Percentiles rank a stretch among this genome's conserved stretches.
Conservation (phyloP, 2,888 invertebrate genomes). For the Sinodicranocentrus sp. region DNA sequence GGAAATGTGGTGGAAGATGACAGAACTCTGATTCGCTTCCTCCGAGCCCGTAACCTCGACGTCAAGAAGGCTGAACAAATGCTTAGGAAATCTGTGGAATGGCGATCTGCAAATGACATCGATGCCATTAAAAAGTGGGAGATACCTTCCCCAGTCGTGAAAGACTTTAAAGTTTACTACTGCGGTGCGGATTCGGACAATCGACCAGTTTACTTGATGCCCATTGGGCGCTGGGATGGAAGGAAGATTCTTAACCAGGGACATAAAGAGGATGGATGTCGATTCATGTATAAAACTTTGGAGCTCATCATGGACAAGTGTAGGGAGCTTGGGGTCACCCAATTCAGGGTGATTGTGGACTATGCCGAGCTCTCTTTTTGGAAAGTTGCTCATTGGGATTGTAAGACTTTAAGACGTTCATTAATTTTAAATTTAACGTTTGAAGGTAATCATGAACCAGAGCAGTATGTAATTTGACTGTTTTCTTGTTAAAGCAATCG, state of each 20-base stretch:
- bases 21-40: slow-evolving; percentile 38
- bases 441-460: not conserved
- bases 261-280: slow-evolving; percentile 56
- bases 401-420: slow-evolving; percentile 62
- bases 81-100: slow-evolving; percentile 67
- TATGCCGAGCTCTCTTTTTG: slow-evolving; percentile 65
- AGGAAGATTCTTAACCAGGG: slow-evolving; percentile 64
- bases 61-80: slow-evolving; percentile 64
- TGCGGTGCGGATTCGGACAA: slow-evolving; percentile 58
- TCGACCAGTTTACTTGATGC: slow-evolving; percentile 59
- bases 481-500: slow-evolving; percentile 46
- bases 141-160: slow-evolving; percentile 54
- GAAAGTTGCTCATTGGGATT: slow-evolving; percentile 71
- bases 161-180: slow-evolving; percentile 63
- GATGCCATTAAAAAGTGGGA: slow-evolving; percentile 65
- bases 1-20: slow-evolving; percentile 34
- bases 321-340: slow-evolving; percentile 50
- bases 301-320: slow-evolving; percentile 66
- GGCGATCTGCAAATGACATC: slow-evolving; percentile 62
- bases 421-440: no score
- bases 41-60: slow-evolving; percentile 64
- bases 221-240: slow-evolving; percentile 68
- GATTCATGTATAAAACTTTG: slow-evolving; percentile 66
- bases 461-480: not conserved
- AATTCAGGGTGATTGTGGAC: slow-evolving; percentile 66